A percentile compares a stretch with the other conserved stretches of the same genome.
These are phyloP conservation scores for Lordiphosa mommai DNA, from an alignment of 1,140 invertebrate genomes.

Conservation along the genomic window DNA sequence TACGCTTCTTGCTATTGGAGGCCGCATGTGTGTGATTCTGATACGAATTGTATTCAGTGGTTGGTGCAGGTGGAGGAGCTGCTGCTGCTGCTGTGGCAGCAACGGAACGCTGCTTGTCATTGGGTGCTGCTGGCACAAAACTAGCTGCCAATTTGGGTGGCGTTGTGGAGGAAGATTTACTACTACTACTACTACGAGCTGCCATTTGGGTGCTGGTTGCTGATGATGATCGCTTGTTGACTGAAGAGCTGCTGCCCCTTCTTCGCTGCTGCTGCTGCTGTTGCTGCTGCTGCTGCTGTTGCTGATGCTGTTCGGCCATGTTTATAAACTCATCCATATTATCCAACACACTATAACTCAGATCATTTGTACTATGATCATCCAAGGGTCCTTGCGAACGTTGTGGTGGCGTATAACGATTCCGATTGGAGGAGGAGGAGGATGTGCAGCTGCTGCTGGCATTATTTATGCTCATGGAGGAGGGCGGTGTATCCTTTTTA, in stretches of 20 bases:
- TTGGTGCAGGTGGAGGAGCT: constrained; percentile 19
- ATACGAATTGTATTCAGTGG: constrained; percentile 49
- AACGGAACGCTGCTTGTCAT: constrained; percentile 11
- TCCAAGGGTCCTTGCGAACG: constrained; percentile 50
- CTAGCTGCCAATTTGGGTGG: constrained; percentile 55
- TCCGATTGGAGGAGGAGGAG: constrained; percentile 40
- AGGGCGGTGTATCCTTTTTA: constrained; percentile 80
- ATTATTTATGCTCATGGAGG: constrained; percentile 6
- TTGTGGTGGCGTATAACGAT: constrained; percentile 61
- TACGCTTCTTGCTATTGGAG: constrained; percentile 63
- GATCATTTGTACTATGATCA: constrained; percentile 62
- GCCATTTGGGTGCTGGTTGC: constrained; percentile 14
- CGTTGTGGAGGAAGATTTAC: constrained; percentile 48
- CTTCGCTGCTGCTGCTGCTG: constrained; percentile 20
- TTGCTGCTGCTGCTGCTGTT: constrained; percentile 28
- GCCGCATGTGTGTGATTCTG: constrained; percentile 54
- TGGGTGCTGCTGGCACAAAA: constrained; percentile 41
- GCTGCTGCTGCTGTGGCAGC: constrained; percentile 27
- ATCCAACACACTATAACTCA: constrained; percentile 72
- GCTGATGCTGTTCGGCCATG: background rate
- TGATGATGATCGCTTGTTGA: constrained; percentile 11
- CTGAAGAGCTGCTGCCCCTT: constrained; percentile 23
- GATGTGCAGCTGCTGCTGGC: background rate
- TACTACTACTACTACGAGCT: constrained; percentile 36
- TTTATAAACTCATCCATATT: constrained; percentile 71